Evolutionary conservation across 2,888 invertebrate genomes (phyloP).

Genomic region (Drosophila anomalata): DNA sequence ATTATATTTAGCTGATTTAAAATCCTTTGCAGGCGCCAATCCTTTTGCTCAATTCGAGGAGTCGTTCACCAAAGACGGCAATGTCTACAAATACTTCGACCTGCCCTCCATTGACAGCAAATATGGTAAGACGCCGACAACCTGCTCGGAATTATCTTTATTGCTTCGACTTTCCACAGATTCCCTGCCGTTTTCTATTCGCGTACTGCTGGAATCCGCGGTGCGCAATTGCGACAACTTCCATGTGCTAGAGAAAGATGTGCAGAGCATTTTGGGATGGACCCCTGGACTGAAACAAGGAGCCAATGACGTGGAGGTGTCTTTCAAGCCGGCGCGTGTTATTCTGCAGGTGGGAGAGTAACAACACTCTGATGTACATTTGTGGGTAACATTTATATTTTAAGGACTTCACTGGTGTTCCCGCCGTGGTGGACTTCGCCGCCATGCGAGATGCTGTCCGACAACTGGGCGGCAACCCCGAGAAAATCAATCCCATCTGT

Average conservation of each 20-base stretch:
- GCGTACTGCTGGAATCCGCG: constrained; percentile 96
- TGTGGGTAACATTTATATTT: not conserved
- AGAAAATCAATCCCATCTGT: constrained; percentile 97
- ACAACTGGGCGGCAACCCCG: constrained; percentile 92
- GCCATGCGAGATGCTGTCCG: constrained; percentile 98
- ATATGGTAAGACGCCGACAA: constrained; percentile 89
- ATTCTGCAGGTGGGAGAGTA: constrained; percentile 91
- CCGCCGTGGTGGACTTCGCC: constrained; percentile 99
- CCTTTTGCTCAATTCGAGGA: constrained; percentile 81
- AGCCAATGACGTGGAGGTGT: constrained; percentile 91
- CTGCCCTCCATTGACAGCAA: constrained; percentile 89
- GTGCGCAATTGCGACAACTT: constrained; percentile 98
- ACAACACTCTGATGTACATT: not conserved
- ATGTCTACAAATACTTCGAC: constrained; percentile 90
- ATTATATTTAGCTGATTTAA: not conserved
- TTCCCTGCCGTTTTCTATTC: constrained; percentile 94
- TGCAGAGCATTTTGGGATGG: constrained; percentile 95
- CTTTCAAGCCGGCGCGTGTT: constrained; percentile 98
- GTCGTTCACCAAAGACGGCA: constrained; percentile 78
- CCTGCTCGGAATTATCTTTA: not conserved
- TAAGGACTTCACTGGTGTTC: constrained; percentile 97
- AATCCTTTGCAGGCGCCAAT: constrained; percentile 51
- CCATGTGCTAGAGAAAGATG: constrained; percentile 93
- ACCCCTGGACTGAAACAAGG: constrained; percentile 84
- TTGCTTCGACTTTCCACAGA: constrained; percentile 84